phyloP scores from a whole-genome alignment of 2,797 vertebrate genomes.

The Bovichtus variegatus region DNA sequence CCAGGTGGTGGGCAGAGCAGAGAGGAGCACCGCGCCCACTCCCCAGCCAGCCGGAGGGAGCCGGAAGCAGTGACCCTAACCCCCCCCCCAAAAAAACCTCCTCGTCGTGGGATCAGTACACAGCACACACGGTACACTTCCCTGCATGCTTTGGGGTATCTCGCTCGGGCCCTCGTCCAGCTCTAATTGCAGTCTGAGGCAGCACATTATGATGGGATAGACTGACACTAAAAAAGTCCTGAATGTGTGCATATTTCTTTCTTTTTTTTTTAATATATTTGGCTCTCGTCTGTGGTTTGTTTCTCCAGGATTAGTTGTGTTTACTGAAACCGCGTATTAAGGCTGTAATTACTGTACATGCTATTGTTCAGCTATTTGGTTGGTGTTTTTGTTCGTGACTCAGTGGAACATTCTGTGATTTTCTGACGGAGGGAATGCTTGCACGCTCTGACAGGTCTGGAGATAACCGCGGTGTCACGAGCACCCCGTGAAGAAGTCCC shows the following conservation, averaged over 20 bases:
- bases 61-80: constrained; percentile 43
- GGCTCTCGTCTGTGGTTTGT: constrained; percentile 21
- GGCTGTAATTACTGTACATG: constrained; percentile 50
- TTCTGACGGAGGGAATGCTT: constrained; percentile 39
- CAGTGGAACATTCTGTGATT: constrained; percentile 64
- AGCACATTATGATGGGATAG: constrained; percentile 29
- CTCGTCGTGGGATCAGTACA: constrained; percentile 49
- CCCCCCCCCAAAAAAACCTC: constrained; percentile 4
- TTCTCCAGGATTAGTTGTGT: constrained; percentile 41
- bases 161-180: constrained; percentile 32
- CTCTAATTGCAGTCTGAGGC: constrained; percentile 35
- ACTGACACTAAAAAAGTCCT: constrained; percentile 15
- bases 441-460: constrained; percentile 50
- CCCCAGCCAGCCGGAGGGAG: constrained; percentile 41
- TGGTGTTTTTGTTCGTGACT: constrained; percentile 63
- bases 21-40: constrained; percentile 69
- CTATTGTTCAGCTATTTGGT: constrained; percentile 66
- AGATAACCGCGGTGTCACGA: constrained; percentile 26
- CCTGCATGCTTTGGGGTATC: constrained; percentile 36
- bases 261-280: constrained; percentile 12
- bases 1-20: constrained; percentile 79
- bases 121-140: constrained; percentile 41
- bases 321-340: constrained; percentile 48
- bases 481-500: background rate
- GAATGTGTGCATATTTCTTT: constrained; percentile 38